Base-by-base conservation (phyloP, 2,888 invertebrate species). In the Eristalis intricaria region DNA sequence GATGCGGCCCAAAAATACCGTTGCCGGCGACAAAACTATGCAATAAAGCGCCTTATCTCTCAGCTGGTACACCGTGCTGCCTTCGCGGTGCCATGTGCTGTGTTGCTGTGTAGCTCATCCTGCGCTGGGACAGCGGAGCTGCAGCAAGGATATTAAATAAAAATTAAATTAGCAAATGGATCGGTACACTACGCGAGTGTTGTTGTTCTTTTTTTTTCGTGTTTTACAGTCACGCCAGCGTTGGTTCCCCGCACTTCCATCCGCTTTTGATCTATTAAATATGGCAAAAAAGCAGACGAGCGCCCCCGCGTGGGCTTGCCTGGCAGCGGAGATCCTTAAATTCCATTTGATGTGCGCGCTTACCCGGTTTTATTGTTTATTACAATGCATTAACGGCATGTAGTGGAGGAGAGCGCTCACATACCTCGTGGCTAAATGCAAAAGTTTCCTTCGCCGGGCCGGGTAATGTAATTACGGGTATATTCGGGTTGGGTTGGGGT, bases 101-200 rank as follows among this genome's bases (percentile, higher is more conserved):
- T 40, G 15, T 32, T 1, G 32, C 32, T 8, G 10, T 32, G 32
- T 32, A 32, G 26, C 26, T 13, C 15, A 61, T 22, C 22, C 63
- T n/a, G 56, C 66, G n/a, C 35, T 40, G 61, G 35, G 23, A 56
- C 19, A n/a, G 2, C 23, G 43, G 23, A 43, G 7, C 70, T 50
- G 40, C 75, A 75, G 77, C 50, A 78, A 26, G 86, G 74, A 86
- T 86, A 78, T 83, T 83, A 87, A 83, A 83, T 76, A 75, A 79
- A 76, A 87, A 87, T 87, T 87, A 87, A 83, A 87, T 87, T 79
- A 83, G 78, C 68, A 79, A 83, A 87, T 79, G 83, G 78, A 75
- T 83, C 83, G 73, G 78, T 79, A 74, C 63, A 63, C 66, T 75
- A 73, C 32, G 32, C 32, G 40, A 23, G 40, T 70, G 77, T 56